Conservation (phyloP, 2,888 invertebrate species). For the Rhagonycha fulva region DNA sequence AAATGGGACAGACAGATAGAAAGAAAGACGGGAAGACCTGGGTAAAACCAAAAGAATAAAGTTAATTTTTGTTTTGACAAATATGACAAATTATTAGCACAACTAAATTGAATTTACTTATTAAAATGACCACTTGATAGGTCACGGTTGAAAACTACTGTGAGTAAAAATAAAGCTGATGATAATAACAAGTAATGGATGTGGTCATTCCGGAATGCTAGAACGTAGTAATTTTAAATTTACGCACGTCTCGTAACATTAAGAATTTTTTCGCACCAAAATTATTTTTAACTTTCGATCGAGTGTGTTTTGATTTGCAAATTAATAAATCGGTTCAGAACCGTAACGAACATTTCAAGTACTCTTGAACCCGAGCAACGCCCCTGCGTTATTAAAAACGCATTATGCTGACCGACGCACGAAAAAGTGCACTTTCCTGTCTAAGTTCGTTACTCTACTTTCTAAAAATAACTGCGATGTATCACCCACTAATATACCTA, state of each 20-base stretch:
- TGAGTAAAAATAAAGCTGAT: conserved; percentile 11
- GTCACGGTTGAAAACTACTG: background rate
- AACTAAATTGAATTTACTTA: background rate
- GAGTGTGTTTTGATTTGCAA: background rate
- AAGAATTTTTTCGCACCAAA: background rate
- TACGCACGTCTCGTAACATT: background rate
- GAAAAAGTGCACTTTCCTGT: background rate
- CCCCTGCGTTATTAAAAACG: background rate
- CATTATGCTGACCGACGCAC: background rate
- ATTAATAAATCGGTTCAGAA: background rate
- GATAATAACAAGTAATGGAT: conserved; percentile 4
- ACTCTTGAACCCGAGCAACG: background rate
- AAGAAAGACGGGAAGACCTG: background rate
- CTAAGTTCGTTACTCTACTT: background rate
- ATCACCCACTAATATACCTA: background rate
- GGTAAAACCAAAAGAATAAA: background rate
- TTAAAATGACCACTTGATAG: conserved; percentile 8
- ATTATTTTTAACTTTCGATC: background rate
- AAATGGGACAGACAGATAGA: too few relatives aligned
- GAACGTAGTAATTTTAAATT: background rate
- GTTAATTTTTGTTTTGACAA: background rate
- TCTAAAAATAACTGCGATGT: background rate
- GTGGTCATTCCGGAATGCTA: conserved; percentile 7
- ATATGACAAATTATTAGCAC: background rate
- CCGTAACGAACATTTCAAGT: background rate